phyloP scores from a whole-genome alignment of 2,113 vertebrate genomes.

The Chaetura pelagica region DNA sequence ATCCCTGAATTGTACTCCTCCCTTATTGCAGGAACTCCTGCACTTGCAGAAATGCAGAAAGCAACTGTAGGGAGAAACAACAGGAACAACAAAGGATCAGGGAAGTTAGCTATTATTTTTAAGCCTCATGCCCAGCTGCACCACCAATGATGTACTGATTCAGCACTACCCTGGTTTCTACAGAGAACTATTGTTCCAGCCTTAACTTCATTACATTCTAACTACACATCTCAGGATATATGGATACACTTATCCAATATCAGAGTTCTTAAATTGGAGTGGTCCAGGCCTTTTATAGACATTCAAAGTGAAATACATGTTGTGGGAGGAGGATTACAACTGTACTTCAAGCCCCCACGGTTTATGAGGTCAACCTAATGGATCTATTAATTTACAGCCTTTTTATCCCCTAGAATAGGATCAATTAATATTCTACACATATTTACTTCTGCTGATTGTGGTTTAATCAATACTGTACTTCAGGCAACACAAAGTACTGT shows the following conservation, averaged over 20 bases:
- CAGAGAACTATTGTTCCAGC: background rate
- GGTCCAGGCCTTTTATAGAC: conserved; percentile 32
- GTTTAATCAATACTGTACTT: conserved; percentile 72
- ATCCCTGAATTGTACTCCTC: background rate
- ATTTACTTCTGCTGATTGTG: conserved; percentile 70
- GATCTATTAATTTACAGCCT: conserved; percentile 68
- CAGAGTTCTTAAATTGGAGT: conserved; percentile 19
- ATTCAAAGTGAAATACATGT: conserved; percentile 45
- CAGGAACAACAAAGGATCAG: background rate
- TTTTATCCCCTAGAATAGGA: background rate
- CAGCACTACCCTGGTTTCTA: background rate
- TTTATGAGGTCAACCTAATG: conserved; percentile 63
- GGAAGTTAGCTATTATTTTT: background rate
- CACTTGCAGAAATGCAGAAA: background rate
- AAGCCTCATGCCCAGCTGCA: background rate
- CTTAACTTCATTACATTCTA: background rate
- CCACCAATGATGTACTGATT: background rate
- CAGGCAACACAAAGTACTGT: conserved; percentile 53
- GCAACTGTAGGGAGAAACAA: background rate
- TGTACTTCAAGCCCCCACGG: conserved; percentile 38
- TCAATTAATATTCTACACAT: conserved; percentile 70
- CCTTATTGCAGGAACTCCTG: background rate
- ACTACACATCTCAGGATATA: background rate
- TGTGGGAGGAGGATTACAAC: conserved; percentile 50
- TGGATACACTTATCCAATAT: background rate